A percentile compares a stretch with the other conserved stretches of the same genome.
phyloP scores from a whole-genome alignment of 1,140 invertebrate genomes.

The Euwallacea similis region DNA sequence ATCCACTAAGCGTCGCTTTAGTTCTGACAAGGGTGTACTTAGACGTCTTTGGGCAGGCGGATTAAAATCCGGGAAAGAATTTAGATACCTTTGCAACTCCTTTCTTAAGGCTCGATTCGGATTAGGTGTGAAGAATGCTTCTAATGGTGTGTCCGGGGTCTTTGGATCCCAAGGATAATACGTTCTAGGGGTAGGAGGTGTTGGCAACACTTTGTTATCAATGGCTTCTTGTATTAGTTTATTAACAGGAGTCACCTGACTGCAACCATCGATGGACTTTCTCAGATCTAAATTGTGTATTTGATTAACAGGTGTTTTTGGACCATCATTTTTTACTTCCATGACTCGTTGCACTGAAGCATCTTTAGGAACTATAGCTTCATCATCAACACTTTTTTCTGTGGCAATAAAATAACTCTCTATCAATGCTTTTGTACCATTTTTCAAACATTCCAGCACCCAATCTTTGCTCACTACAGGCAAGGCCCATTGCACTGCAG shows the following conservation, averaged over 20 bases:
- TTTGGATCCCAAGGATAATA: conserved; percentile 53
- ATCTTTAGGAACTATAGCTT: too few species aligned
- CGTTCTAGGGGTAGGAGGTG: conserved; percentile 27
- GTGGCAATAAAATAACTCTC: conserved; percentile 64
- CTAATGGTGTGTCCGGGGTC: conserved; percentile 61
- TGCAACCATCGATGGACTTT: conserved; percentile 35
- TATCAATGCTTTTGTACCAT: conserved; percentile 57
- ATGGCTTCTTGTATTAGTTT: conserved; percentile 47
- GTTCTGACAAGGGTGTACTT: conserved; percentile 60
- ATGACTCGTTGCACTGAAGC: too few species aligned
- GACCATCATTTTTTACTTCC: background rate
- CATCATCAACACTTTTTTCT: background rate
- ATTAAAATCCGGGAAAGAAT: conserved; percentile 56
- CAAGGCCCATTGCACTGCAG: conserved; percentile 81
- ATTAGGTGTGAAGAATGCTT: conserved; percentile 55
- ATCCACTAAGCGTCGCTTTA: conserved; percentile 55
- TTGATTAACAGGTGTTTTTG: conserved; percentile 31
- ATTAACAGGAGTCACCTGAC: conserved; percentile 50
- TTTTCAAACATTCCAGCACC: conserved; percentile 70
- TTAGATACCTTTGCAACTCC: conserved; percentile 56
- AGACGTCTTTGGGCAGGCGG: conserved; percentile 49
- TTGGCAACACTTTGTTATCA: conserved; percentile 42
- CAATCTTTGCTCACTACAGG: conserved; percentile 75
- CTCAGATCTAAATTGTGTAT: conserved; percentile 17
- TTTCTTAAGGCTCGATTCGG: conserved; percentile 59